Base-by-base conservation (phyloP, 2,113 vertebrate genomes). In the Istiophorus platypterus region DNA sequence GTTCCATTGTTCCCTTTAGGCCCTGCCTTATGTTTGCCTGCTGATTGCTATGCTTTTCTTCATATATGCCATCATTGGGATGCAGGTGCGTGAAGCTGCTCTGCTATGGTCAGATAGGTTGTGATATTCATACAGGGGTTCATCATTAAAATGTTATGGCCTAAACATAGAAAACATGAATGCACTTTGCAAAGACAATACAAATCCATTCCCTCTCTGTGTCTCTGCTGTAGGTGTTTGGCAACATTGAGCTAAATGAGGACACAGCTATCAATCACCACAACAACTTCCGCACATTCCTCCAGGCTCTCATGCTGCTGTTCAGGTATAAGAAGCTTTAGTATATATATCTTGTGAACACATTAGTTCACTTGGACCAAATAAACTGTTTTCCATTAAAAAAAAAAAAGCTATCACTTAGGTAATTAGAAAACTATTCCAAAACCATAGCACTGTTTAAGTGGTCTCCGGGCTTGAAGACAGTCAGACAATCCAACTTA, bases 41-140 rank as follows among this genome's bases (percentile, higher is more conserved):
- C 95, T 99, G 85, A 99, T 99, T 45, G 98, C 98, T 31, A 99
- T 99, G 98, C 96, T 98, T 68, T 99, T 99, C 94, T 99, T 99
- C 95, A 99, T 99, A 90, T 99, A 99, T 1, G 97, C 98, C 92
- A 99, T 99, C 85, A 98, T 99, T 18, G 98, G 98, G 84, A 99
- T 99, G 98, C 98, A 99, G 97, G 98, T 99, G 91, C 85, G 84
- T 77, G 41, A 65, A 26, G 10, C 45, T 0, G 6, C 39, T 77
- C 22, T 51, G 45, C 54, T 78, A 54, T 42, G n/a, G 10, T 39
- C n/a, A 72, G 20, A 39, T 17, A 84, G 27, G 41, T 14, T 18
- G 13, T 41, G n/a, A 41, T 77, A 22, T 47, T 34, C 7, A 67
- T 39, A 34, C 56, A 24, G 37, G 63, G 27, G 29, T 76, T 75